Conservation (phyloP, 2,888 invertebrate genomes). For the Antitype chi region DNA sequence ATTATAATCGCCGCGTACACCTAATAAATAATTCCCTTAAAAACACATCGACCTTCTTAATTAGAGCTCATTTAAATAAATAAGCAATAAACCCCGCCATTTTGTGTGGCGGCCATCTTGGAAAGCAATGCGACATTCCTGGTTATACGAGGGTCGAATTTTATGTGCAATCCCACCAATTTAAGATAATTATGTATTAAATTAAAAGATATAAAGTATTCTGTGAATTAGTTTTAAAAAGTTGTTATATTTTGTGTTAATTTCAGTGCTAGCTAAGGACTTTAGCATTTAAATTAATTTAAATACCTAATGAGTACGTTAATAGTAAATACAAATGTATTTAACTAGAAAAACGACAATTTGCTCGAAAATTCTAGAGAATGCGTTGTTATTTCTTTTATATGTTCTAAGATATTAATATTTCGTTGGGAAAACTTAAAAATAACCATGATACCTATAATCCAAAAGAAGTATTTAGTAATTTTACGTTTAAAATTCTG, state of each 20-base stretch:
- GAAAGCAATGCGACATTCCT: constrained; percentile 52
- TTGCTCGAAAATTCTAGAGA: background rate
- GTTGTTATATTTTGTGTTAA: constrained; percentile 44
- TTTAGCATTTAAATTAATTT: constrained; percentile 1
- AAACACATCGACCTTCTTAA: constrained; percentile 73
- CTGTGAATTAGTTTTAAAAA: constrained; percentile 19
- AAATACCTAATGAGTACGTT: background rate
- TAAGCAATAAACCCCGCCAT: constrained; percentile 73
- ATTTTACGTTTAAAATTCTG: background rate
- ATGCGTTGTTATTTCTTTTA: background rate
- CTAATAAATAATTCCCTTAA: constrained; percentile 64
- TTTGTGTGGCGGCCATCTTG: constrained; percentile 69
- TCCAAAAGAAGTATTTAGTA: background rate
- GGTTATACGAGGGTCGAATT: constrained; percentile 57
- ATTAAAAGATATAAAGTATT: constrained; percentile 45
- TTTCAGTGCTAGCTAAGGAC: constrained; percentile 3
- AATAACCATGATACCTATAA: background rate
- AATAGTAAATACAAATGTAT: constrained; percentile 15
- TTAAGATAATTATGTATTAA: constrained; percentile 55
- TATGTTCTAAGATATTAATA: background rate
- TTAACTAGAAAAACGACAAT: constrained; percentile 9
- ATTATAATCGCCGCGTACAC: constrained; percentile 48
- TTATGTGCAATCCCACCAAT: constrained; percentile 55
- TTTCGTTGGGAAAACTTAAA: background rate
- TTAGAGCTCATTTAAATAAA: constrained; percentile 79